Evolutionary conservation across 35 echinoderm and acorn worm genomes (phyloP).

Genomic region (Nesometra sesokonis): DNA sequence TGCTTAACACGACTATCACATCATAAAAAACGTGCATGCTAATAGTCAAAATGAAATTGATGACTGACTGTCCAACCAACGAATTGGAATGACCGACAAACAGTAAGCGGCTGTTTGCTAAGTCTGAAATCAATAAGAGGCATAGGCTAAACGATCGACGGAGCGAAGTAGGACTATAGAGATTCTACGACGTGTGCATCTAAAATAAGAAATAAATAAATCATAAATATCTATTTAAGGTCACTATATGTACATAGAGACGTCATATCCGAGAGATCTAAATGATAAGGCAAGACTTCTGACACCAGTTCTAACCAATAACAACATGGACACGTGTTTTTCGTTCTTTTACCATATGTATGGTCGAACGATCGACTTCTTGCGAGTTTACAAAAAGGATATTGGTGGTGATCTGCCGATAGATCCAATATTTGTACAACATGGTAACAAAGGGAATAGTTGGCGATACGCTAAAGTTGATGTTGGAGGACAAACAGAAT

Average conservation of each 20-base stretch:
- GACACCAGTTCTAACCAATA: background rate
- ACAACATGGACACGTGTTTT: background rate
- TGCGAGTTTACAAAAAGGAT: background rate
- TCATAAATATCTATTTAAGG: too few species aligned
- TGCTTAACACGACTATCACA: too few species aligned
- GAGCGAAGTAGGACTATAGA: too few species aligned
- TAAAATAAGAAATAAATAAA: too few species aligned
- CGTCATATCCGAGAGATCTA: background rate
- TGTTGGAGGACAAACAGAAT: background rate
- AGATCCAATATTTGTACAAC: background rate
- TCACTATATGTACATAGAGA: constrained; percentile 8
- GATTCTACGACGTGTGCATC: too few species aligned
- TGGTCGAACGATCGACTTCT: background rate
- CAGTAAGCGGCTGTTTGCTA: too few species aligned
- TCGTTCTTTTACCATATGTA: constrained; percentile 13
- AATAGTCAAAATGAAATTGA: too few species aligned
- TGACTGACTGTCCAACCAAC: too few species aligned
- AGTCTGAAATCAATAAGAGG: too few species aligned
- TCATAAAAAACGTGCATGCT: too few species aligned
- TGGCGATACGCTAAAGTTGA: background rate
- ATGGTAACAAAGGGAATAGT: background rate
- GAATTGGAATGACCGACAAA: too few species aligned
- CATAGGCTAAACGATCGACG: too few species aligned
- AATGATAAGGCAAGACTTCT: background rate
- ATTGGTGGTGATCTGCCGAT: background rate